Conservation (phyloP, 2,113 vertebrate genomes). For the Cinclus mexicanus region DNA sequence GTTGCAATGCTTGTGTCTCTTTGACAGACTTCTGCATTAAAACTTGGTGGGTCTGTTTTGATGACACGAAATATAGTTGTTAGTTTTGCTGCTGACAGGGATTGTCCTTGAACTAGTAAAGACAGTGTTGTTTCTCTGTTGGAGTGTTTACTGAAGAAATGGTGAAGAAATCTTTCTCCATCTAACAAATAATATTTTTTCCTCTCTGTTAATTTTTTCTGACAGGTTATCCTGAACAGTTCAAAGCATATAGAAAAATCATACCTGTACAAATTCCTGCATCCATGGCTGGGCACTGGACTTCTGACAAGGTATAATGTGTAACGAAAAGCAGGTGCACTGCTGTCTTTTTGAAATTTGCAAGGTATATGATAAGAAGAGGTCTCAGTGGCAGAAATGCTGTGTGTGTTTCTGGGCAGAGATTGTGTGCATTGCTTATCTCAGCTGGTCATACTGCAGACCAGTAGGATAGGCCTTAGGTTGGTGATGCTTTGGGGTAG, state of each 20-base stretch:
- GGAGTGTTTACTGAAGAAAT: not conserved
- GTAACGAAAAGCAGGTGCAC: not conserved
- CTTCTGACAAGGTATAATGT: slow-evolving; percentile 88
- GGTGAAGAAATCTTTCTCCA: not conserved
- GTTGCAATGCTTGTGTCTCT: not conserved
- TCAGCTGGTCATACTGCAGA: not conserved
- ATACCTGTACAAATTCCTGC: slow-evolving; percentile 83
- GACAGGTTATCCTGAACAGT: slow-evolving; percentile 82
- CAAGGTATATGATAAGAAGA: not conserved
- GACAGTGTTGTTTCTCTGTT: not conserved
- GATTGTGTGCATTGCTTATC: not conserved
- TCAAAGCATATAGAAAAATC: slow-evolving; percentile 88
- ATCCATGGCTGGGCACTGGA: slow-evolving; percentile 93
- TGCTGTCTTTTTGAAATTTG: not conserved
- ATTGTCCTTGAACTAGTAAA: not conserved
- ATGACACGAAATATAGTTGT: not conserved
- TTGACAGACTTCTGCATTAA: not conserved
- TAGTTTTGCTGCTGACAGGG: not conserved
- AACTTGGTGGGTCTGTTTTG: not conserved
- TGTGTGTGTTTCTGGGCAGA: not conserved
- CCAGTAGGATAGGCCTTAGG: not conserved
- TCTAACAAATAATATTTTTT: not conserved
- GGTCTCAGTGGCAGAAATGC: not conserved
- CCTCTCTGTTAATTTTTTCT: not conserved
- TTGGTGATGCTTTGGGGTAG: not conserved